Conservation (phyloP, 2,888 invertebrate species). For the Tinea semifulvella region DNA sequence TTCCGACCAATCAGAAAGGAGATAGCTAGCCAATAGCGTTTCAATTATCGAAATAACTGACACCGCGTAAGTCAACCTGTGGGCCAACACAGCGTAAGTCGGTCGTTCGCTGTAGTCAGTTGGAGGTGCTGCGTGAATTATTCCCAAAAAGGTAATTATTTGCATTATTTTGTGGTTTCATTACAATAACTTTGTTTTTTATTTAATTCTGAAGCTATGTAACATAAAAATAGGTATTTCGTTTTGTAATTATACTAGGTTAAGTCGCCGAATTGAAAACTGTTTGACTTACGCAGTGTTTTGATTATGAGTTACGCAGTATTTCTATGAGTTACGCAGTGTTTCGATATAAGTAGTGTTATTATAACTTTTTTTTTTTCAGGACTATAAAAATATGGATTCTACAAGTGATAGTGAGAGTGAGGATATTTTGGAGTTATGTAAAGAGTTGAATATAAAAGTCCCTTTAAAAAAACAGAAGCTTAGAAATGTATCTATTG, state of each 20-base stretch:
- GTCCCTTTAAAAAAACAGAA: slow-evolving; percentile 15
- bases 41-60: slow-evolving; percentile 1
- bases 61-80: slow-evolving; percentile 15
- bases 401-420: slow-evolving; percentile 14
- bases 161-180: slow-evolving; percentile 12
- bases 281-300: slow-evolving; percentile 18
- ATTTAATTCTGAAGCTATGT: slow-evolving; percentile 7
- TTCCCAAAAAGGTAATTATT: slow-evolving; percentile 12
- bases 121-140: slow-evolving; percentile 7
- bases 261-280: slow-evolving; percentile 9
- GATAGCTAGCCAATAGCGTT: slow-evolving; percentile 6
- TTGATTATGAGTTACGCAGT: slow-evolving; percentile 14
- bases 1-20: background rate
- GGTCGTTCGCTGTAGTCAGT: slow-evolving; percentile 12
- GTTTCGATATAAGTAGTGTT: slow-evolving; percentile 10
- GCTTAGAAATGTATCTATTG: slow-evolving; percentile 9
- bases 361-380: slow-evolving; percentile 5
- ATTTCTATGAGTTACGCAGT: slow-evolving; percentile 16
- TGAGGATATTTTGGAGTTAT: slow-evolving; percentile 16
- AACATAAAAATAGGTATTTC: slow-evolving; percentile 7
- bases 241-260: slow-evolving; percentile 7
- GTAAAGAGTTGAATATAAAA: slow-evolving; percentile 14
- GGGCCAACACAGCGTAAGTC: slow-evolving; percentile 17
- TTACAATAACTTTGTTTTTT: slow-evolving; percentile 10
- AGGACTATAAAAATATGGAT: slow-evolving; percentile 14